Evolutionary conservation across 2,113 vertebrate genomes (phyloP), one percentile per base, ranked within the genome.

Genomic region (Corythaixoides concolor): DNA sequence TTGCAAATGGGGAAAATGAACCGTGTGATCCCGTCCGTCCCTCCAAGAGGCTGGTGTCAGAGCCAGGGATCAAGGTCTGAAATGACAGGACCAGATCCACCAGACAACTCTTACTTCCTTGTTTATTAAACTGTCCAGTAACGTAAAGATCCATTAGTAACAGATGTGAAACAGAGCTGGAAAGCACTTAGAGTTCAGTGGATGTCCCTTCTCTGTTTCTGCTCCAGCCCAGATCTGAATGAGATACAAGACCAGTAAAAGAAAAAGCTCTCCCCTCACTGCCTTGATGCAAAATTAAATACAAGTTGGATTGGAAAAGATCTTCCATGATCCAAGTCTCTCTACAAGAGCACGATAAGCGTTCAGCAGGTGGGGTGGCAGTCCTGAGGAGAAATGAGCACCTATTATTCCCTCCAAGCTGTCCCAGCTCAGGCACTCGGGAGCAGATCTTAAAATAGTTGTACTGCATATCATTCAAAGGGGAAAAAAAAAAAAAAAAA

Each of bases 121-220:
- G 64, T 92, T 94, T 93, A 91, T 81, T 85, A 87, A 94, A 89
- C 90, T 58, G 43, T 4, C 27, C 15, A 3, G 23, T 52, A 77
- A 93, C 20, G 37, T 87, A 76, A 81, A 87, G 84, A 85, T 66
- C 32, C 53, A 63, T 85, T 55, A 79, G 78, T n/a, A 95, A 76
- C 94, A 95, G 90, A 90, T 91, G 91, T 79, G 84, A 92, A 63
- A 3, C 66, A 67, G 69, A 39, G 77, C 62, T 82, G 73, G 62
- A 58, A 93, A 85, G 55, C 60, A 2, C 91, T 92, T 22, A 35
- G 22, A 69, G 35, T 58, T 90, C 73, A 30, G 72, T 84, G 56
- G 21, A 60, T 62, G 32, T 82, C 89, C 47, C 21, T 93, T 32
- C 33, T 81, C 53, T 87, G 39, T 91, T 91, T 92, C 77, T 85